phyloP scores from a whole-genome alignment of 2,113 vertebrate genomes.

The Catharus minimus region DNA sequence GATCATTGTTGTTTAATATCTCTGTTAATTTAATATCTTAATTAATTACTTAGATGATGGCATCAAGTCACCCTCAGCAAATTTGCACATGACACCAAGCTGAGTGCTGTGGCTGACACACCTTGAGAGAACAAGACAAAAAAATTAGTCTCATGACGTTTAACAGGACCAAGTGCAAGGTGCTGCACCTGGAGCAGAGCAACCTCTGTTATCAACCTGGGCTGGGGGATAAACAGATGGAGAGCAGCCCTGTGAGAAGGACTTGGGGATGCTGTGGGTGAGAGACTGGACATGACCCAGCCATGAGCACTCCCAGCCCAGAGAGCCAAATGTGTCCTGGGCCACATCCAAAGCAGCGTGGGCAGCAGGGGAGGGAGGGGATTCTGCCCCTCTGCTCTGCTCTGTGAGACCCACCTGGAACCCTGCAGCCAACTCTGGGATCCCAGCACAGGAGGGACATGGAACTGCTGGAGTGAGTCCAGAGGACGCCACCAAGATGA shows the following conservation, averaged over 20 bases:
- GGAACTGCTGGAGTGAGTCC: background rate
- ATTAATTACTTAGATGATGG: background rate
- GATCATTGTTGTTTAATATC: background rate
- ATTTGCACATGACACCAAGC: no score
- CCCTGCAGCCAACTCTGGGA: background rate
- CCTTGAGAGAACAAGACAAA: background rate
- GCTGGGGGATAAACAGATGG: background rate
- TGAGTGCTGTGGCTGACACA: background rate
- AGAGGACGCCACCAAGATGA: background rate
- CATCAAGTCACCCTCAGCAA: background rate
- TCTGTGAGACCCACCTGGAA: background rate
- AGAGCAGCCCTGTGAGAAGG: background rate
- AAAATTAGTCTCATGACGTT: background rate
- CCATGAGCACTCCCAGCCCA: background rate
- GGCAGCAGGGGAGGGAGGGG: no score
- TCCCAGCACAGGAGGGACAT: background rate
- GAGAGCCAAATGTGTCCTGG: no score
- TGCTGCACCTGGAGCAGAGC: background rate
- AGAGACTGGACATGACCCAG: background rate
- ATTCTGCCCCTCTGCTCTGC: background rate
- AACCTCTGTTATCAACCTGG: accelerated
- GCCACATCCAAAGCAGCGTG: no score
- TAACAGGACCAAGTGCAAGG: background rate
- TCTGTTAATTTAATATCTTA: background rate
- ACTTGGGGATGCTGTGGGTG: background rate